phyloP scores from a whole-genome alignment of 2,113 vertebrate species.

The Hylia prasina region DNA sequence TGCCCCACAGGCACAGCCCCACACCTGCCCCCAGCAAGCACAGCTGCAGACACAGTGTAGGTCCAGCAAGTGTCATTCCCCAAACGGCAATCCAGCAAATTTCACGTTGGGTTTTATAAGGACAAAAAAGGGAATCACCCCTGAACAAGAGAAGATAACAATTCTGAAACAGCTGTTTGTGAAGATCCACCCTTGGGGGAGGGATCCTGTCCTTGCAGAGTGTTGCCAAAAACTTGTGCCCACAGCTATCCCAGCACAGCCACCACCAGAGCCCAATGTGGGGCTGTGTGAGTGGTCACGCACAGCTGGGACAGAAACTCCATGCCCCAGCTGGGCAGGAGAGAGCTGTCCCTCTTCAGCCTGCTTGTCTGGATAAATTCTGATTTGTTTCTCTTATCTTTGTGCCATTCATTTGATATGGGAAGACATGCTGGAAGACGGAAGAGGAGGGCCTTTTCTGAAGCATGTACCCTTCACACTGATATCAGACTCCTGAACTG shows the following conservation, averaged over 20 bases:
- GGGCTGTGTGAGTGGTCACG: fast-evolving
- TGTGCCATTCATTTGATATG: background rate
- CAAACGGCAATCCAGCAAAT: background rate
- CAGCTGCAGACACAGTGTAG: background rate
- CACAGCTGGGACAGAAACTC: background rate
- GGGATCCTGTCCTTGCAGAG: background rate
- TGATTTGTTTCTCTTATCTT: background rate
- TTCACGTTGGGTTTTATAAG: background rate
- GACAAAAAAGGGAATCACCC: background rate
- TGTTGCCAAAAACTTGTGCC: background rate
- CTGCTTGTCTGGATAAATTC: background rate
- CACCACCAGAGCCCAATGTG: fast-evolving
- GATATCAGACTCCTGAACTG: background rate
- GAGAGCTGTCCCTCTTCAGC: background rate
- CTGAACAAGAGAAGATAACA: background rate
- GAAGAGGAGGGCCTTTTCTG: background rate
- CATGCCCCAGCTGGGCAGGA: background rate
- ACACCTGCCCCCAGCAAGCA: fast-evolving
- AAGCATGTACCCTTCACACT: background rate
- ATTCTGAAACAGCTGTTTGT: background rate
- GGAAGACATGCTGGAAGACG: background rate
- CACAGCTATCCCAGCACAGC: background rate
- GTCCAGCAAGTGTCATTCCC: background rate
- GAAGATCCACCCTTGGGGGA: background rate
- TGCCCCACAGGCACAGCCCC: background rate